phyloP scores from a whole-genome alignment of 1,140 invertebrate species.

The Drosophila serrata region DNA sequence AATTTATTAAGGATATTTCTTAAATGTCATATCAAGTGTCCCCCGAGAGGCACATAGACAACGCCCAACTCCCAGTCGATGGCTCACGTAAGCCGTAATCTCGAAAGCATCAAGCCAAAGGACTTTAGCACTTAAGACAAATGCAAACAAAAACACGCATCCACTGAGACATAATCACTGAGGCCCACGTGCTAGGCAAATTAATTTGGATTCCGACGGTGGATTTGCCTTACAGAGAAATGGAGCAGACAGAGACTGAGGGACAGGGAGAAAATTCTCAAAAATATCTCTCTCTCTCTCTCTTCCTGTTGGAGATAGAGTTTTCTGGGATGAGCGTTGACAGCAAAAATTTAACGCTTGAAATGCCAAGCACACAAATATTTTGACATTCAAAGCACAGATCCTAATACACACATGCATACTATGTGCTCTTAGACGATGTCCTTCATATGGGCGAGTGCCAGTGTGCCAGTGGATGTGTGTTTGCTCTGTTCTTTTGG shows the following conservation, averaged over 20 bases:
- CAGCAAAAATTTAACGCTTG: slow-evolving; percentile 81
- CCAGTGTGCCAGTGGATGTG: slow-evolving; percentile 10
- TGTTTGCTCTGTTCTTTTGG: slow-evolving; percentile 48
- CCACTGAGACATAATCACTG: slow-evolving; percentile 46
- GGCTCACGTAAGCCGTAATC: slow-evolving; percentile 53
- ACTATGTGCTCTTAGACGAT: slow-evolving; percentile 22
- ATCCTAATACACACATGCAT: slow-evolving; percentile 42
- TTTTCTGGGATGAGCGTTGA: slow-evolving; percentile 60
- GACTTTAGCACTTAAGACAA: slow-evolving; percentile 61
- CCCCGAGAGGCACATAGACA: neutral
- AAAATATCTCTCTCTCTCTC: slow-evolving; percentile 16
- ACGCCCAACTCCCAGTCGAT: slow-evolving; percentile 11
- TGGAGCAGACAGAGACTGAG: neutral
- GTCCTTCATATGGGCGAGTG: slow-evolving; percentile 11
- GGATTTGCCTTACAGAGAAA: slow-evolving; percentile 20
- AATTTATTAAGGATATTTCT: slow-evolving; percentile 43
- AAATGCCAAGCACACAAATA: slow-evolving; percentile 81
- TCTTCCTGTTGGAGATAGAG: neutral
- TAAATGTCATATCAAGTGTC: slow-evolving; percentile 38
- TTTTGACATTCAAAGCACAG: slow-evolving; percentile 79
- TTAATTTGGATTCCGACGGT: slow-evolving; percentile 60
- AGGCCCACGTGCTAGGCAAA: slow-evolving; percentile 66
- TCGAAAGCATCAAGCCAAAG: slow-evolving; percentile 52
- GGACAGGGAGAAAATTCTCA: slow-evolving; percentile 9
- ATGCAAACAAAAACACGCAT: slow-evolving; percentile 43